These are phyloP conservation scores for Drosophila prostipennis DNA, from an alignment of 2,888 invertebrate species.

Conservation along the genomic window DNA sequence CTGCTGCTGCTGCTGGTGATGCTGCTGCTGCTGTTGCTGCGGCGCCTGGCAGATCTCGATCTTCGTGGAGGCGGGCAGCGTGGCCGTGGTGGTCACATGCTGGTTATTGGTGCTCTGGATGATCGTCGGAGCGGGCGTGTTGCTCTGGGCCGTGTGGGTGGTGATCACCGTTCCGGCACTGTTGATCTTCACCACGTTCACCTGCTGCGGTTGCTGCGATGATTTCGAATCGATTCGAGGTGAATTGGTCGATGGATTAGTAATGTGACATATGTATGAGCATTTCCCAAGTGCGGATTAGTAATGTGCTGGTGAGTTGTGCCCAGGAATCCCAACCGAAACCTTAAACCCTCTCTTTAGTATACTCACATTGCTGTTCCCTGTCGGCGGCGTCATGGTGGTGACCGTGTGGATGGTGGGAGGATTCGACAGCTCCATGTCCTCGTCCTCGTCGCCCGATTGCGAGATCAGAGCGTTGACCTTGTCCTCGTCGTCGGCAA, in stretches of 20 bases:
- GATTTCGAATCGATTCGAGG: not conserved
- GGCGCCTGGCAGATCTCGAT: constrained; percentile 83
- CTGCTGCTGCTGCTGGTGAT: constrained; percentile 48
- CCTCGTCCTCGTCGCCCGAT: constrained; percentile 77
- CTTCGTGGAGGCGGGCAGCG: constrained; percentile 82
- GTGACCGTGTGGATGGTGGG: constrained; percentile 76
- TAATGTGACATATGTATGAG: not conserved
- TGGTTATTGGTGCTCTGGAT: constrained; percentile 83
- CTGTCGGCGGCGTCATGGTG: constrained; percentile 68
- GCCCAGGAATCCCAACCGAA: too few relatives aligned
- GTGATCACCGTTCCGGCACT: constrained; percentile 83
- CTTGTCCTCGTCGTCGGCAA: constrained; percentile 95
- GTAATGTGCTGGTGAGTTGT: not conserved
- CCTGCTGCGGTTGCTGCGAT: constrained; percentile 77
- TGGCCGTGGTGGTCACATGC: constrained; percentile 80
- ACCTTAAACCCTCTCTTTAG: not conserved
- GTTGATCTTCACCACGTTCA: constrained; percentile 84
- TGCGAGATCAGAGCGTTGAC: constrained; percentile 86
- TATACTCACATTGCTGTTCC: constrained; percentile 46
- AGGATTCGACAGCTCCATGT: constrained; percentile 75
- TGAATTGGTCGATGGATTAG: constrained; percentile 25
- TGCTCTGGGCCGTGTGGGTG: constrained; percentile 80
- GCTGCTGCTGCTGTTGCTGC: constrained; percentile 64
- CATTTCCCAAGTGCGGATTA: not conserved
- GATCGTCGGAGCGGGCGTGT: constrained; percentile 77